Conservation (phyloP, 2,113 vertebrate genomes). For the Cromileptes altivelis region DNA sequence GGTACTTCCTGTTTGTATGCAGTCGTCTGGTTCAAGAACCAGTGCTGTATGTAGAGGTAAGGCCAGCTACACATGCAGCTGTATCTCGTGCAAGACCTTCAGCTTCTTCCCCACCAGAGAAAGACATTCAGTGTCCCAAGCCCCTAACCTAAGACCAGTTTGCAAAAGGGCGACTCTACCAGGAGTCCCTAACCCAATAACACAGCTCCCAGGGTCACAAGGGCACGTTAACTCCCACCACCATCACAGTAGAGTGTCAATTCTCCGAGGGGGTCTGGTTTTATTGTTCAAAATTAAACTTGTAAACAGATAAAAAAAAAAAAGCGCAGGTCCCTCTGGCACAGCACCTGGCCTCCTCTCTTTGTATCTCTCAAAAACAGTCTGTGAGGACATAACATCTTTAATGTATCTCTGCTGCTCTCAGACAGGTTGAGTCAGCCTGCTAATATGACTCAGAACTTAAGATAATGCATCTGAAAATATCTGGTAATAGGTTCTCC, state of each 20-base stretch:
- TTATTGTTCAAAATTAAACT: slow-evolving; percentile 44
- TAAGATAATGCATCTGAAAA: slow-evolving; percentile 42
- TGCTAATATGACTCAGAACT: slow-evolving; percentile 28
- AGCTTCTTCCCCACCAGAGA: background rate
- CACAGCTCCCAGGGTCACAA: slow-evolving; percentile 12
- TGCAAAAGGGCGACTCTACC: background rate
- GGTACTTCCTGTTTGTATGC: background rate
- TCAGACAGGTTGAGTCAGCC: slow-evolving; percentile 21
- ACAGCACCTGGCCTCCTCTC: slow-evolving; percentile 21
- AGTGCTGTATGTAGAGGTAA: background rate
- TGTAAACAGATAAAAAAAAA: slow-evolving; percentile 10
- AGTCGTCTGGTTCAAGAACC: background rate
- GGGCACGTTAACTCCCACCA: background rate
- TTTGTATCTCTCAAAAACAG: slow-evolving; percentile 9
- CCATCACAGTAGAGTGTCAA: slow-evolving; percentile 8
- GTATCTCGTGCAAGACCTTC: background rate
- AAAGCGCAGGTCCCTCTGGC: background rate
- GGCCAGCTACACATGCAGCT: background rate
- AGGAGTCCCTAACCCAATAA: slow-evolving; percentile 24
- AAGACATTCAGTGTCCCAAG: background rate
- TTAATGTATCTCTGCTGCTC: slow-evolving; percentile 13
- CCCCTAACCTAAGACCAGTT: background rate
- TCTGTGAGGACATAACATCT: slow-evolving; percentile 17
- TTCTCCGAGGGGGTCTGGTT: slow-evolving; percentile 28
- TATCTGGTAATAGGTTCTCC: slow-evolving; percentile 47